phyloP scores from a whole-genome alignment of 2,888 invertebrate species.

The Spicauda simplicius region DNA sequence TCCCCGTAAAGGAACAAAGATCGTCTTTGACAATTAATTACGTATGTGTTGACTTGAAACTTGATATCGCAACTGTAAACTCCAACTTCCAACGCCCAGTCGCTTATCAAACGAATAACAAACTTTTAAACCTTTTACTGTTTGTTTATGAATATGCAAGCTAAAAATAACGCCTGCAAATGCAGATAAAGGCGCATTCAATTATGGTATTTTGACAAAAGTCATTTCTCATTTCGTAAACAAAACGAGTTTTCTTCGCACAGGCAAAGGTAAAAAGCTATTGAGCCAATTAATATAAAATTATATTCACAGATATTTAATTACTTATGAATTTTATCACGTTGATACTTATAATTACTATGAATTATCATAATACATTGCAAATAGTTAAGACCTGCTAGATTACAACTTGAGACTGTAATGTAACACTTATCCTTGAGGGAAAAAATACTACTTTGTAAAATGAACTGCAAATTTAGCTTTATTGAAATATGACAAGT shows the following conservation, averaged over 20 bases:
- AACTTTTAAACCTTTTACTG: slow-evolving; percentile 38
- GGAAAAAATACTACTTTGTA: not conserved
- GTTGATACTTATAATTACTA: not conserved
- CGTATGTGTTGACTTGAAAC: slow-evolving; percentile 48
- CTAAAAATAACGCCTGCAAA: slow-evolving; percentile 37
- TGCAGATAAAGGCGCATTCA: slow-evolving; percentile 3
- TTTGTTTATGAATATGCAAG: slow-evolving; percentile 37
- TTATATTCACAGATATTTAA: not conserved
- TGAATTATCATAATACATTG: not conserved
- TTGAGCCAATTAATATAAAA: slow-evolving; percentile 6
- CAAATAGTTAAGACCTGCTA: not conserved
- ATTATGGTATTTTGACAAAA: not conserved
- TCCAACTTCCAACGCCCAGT: slow-evolving; percentile 45
- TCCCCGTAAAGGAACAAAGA: slow-evolving; percentile 35
- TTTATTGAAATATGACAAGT: not conserved
- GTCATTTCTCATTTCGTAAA: slow-evolving; percentile 13
- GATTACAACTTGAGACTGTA: not conserved
- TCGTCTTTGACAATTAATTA: slow-evolving; percentile 45
- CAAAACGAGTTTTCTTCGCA: slow-evolving; percentile 1
- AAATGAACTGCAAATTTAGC: not conserved
- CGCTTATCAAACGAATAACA: slow-evolving; percentile 42
- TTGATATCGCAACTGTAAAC: slow-evolving; percentile 47
- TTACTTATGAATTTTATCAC: not conserved
- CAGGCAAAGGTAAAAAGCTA: slow-evolving; percentile 10
- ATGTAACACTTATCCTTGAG: not conserved